These are phyloP conservation scores for Phylloscopus collybita DNA, from an alignment of 2,797 vertebrate species.

Conservation along the genomic window DNA sequence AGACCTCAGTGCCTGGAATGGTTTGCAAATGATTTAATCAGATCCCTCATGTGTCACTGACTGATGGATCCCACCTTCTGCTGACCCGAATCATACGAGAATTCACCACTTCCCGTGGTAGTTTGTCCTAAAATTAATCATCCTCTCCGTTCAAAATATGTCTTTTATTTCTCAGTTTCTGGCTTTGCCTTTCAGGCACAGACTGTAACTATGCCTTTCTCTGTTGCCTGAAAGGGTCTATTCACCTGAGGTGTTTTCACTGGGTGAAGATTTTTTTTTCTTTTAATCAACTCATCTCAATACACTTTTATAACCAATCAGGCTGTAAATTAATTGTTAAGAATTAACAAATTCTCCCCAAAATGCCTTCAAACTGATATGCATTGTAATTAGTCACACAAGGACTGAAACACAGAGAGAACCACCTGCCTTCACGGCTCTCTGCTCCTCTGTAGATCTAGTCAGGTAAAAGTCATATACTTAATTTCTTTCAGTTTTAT, in stretches of 20 bases:
- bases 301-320: neutral
- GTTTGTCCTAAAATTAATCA: slow-evolving; percentile 52
- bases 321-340: neutral
- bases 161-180: slow-evolving; percentile 29
- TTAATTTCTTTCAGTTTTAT: neutral
- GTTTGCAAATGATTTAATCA: slow-evolving; percentile 3
- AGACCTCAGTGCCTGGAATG: neutral
- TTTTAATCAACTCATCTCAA: neutral
- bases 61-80: neutral
- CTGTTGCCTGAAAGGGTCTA: slow-evolving; percentile 33
- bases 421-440: neutral
- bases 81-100: neutral
- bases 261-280: neutral
- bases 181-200: neutral
- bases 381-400: neutral
- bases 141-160: neutral
- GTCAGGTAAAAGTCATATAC: neutral
- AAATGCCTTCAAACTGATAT: neutral
- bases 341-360: neutral
- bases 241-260: slow-evolving; percentile 28
- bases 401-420: neutral
- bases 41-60: neutral
- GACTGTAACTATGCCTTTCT: neutral
- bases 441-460: neutral
- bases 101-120: slow-evolving; percentile 24